These are phyloP conservation scores for Cephalopterus ornatus DNA, from an alignment of 2,113 vertebrate species.

Conservation along the genomic window DNA sequence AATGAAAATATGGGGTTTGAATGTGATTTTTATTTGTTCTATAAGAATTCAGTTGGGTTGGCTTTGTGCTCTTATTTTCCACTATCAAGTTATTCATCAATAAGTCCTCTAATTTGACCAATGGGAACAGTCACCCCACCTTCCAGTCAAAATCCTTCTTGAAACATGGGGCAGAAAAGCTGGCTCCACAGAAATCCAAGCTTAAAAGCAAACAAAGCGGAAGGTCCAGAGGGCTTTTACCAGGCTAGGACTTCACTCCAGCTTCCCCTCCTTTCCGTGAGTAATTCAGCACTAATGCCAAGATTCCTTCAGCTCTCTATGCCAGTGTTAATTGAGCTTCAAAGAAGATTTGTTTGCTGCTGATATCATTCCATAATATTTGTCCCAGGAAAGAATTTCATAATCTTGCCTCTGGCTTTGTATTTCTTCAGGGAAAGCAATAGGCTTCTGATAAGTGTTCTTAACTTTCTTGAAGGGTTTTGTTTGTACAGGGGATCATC, in stretches of 20 bases:
- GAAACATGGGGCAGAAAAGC: background rate
- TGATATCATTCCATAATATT: background rate
- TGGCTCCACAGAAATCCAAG: background rate
- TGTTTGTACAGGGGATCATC: accelerated
- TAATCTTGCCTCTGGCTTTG: background rate
- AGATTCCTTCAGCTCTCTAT: background rate
- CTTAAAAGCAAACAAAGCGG: background rate
- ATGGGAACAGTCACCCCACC: background rate
- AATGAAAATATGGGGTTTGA: background rate
- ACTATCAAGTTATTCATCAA: background rate
- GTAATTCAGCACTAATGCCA: background rate
- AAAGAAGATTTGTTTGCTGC: background rate
- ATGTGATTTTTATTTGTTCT: background rate
- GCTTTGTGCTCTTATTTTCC: background rate
- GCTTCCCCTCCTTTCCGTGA: accelerated
- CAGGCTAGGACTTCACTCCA: background rate
- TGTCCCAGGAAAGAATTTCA: background rate
- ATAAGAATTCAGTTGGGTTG: background rate
- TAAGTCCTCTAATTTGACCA: background rate
- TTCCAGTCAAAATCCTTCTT: background rate
- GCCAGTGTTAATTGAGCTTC: background rate
- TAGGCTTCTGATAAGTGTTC: background rate
- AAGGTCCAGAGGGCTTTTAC: background rate
- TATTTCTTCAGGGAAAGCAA: background rate
- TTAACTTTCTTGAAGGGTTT: background rate